phyloP scores from a whole-genome alignment of 2,888 invertebrate species.

The Agriopis leucophaearia region DNA sequence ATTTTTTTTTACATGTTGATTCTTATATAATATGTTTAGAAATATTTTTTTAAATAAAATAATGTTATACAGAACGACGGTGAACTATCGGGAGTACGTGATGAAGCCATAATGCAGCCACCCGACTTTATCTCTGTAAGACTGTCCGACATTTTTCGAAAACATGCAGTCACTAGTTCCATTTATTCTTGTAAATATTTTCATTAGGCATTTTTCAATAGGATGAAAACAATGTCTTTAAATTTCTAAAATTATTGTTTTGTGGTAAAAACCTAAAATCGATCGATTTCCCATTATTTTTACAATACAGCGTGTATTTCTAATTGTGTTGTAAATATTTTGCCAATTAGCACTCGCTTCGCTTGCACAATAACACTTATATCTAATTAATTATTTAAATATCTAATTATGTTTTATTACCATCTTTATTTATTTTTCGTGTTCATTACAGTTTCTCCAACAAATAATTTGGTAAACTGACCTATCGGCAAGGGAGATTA shows the following conservation, averaged over 20 bases:
- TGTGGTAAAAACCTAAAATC: constrained; percentile 11
- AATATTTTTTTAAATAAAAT: constrained; percentile 2
- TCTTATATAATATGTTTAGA: neutral
- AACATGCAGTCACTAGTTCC: constrained; percentile 53
- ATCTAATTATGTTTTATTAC: no score
- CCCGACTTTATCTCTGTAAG: constrained; percentile 64
- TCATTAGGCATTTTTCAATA: constrained; percentile 37
- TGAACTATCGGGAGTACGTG: constrained; percentile 59
- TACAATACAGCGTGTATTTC: no score
- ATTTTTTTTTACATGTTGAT: neutral
- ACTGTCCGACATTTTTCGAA: constrained; percentile 47
- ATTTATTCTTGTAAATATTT: constrained; percentile 57
- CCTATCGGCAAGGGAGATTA: no score
- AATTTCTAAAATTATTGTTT: constrained; percentile 12
- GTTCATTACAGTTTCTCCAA: neutral
- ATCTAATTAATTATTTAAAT: neutral
- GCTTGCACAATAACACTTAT: constrained; percentile 12
- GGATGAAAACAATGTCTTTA: constrained; percentile 26
- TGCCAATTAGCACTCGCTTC: constrained; percentile 1
- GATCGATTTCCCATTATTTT: neutral
- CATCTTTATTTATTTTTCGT: neutral
- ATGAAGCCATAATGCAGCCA: constrained; percentile 59
- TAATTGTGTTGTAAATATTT: constrained; percentile 11
- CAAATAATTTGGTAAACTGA: no score
- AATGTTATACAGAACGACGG: constrained; percentile 71